Evolutionary conservation across 2,888 invertebrate genomes (phyloP), one percentile per base, ranked within the genome.

Genomic region (Scaptomyza flava): DNA sequence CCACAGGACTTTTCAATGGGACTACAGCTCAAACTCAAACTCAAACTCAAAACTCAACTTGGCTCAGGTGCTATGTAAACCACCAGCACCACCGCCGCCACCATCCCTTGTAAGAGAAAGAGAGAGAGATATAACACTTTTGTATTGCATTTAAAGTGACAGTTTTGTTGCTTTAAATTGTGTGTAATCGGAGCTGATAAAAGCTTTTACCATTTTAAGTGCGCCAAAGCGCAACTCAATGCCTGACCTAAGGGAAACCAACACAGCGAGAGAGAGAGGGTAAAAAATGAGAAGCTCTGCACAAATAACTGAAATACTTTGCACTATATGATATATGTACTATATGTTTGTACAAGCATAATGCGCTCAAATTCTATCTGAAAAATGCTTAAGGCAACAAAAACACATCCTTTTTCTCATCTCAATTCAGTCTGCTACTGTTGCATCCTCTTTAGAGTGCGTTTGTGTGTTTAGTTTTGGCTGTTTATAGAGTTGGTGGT

Each of bases 151-250:
- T 87, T 87, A 87, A 83, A 87, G 82, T 87, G 88, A 87, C 82
- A 84, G 74, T 77, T 81, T 81, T 72, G 69, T 72, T 81, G 79
- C 74, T 72, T 82, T 87, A 84, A 87, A 77, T 72, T 74, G 72
- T 87, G 82, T 82, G 82, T 82, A 82, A 82, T 87, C 77, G 81
- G 82, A 82, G 77, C 84, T 79, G 87, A 82, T 87, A 82, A 87
- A 84, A 82, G 87, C 81, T 81, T 83, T 68, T 77, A 68, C 68
- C 74, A 79, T 74, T 27, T 27, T 68, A 67, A 74, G 81, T 71
- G 48, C 47, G 61, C 60, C 60, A 54, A 14, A 31, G 42, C 67
- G 41, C 68, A 50, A 54, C 47, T 36, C 45, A 54, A 64, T 56
- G 48, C 58, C 67, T 54, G 56, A 56, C 74, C 66, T 42, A 17